Evolutionary conservation across 1,140 invertebrate genomes (phyloP), one percentile per base, ranked within the genome.

Genomic region (Drosophila carrolli): DNA sequence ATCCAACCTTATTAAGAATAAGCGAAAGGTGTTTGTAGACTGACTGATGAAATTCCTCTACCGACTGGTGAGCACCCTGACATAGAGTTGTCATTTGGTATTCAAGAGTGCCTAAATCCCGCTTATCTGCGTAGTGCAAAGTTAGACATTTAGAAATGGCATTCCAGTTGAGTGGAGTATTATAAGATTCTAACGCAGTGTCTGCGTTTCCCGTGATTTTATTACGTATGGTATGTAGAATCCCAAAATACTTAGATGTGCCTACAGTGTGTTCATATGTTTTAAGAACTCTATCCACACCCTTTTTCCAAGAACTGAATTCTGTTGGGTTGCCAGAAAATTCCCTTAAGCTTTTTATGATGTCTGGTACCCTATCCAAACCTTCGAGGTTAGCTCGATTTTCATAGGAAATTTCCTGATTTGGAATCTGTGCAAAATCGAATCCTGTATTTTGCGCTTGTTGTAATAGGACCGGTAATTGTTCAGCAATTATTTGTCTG

Each of bases 1-100:
- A 75, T n/a, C 14, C n/a, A 32, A n/a, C n/a, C n/a, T n/a, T n/a
- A n/a, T 73, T 76, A 10, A 78, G n/a, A 0, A 78, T 78, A 7
- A 75, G 16, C 5, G 74, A 65, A 16, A 73, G 14, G 9, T 78
- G 61, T 54, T 43, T 60, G 7, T 67, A 81, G 10, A 81, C 68
- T 56, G 19, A 8, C 7, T 62, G 61, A 68, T 82, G 37, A 27
- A 79, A 79, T 13, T 71, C 32, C 37, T 83, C 57, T 0, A 67
- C 29, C 6, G 29, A 32, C 10, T 75, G 63, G 5, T 79, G 46
- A 32, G 6, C 10, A 13, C 37, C 47, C 23, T 80, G 60, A 0
- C 50, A 27, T 71, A 32, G 29, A 32, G 29, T 32, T 32, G 29
- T 6, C 29, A 32, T 32, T 32, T 32, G 70, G n/a, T 79, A 79